These are phyloP conservation scores for Meteorus sp. DNA, from an alignment of 1,140 invertebrate genomes.

Conservation along the genomic window DNA sequence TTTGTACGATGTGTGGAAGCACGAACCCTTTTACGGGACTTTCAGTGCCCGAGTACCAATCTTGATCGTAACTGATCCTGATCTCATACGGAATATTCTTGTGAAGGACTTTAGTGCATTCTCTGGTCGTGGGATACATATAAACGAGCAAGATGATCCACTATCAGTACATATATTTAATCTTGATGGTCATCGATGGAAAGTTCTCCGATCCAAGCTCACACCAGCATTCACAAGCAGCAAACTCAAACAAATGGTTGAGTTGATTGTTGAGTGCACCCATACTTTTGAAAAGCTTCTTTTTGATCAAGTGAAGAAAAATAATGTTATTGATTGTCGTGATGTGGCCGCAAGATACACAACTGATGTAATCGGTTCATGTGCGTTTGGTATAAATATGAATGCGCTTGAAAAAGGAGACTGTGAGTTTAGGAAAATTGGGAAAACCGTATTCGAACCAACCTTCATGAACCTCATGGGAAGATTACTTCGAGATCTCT, in stretches of 20 bases:
- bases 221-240: slow-evolving; percentile 53
- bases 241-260: slow-evolving; percentile 57
- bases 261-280: slow-evolving; percentile 21
- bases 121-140: slow-evolving; percentile 35
- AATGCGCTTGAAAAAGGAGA: slow-evolving; percentile 51
- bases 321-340: slow-evolving; percentile 38
- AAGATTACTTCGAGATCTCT: slow-evolving; percentile 23
- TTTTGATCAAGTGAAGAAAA: background rate
- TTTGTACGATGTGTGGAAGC: no score
- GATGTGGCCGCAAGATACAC: slow-evolving; percentile 55
- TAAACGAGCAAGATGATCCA: slow-evolving; percentile 37
- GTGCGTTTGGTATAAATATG: slow-evolving; percentile 56
- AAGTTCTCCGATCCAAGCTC: slow-evolving; percentile 51
- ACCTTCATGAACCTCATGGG: slow-evolving; percentile 24
- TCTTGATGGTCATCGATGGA: slow-evolving; percentile 48
- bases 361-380: slow-evolving; percentile 57
- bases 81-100: slow-evolving; percentile 42
- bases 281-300: slow-evolving; percentile 26
- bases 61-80: slow-evolving; percentile 49
- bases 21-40: no score
- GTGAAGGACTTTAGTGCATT: slow-evolving; percentile 38
- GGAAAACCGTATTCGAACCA: slow-evolving; percentile 34
- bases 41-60: slow-evolving; percentile 43
- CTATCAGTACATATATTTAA: slow-evolving; percentile 36
- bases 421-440: slow-evolving; percentile 48